Evolutionary conservation across 2,797 vertebrate genomes (phyloP), one percentile per base, ranked within the genome.

Genomic region (Etheostoma nigrum): DNA sequence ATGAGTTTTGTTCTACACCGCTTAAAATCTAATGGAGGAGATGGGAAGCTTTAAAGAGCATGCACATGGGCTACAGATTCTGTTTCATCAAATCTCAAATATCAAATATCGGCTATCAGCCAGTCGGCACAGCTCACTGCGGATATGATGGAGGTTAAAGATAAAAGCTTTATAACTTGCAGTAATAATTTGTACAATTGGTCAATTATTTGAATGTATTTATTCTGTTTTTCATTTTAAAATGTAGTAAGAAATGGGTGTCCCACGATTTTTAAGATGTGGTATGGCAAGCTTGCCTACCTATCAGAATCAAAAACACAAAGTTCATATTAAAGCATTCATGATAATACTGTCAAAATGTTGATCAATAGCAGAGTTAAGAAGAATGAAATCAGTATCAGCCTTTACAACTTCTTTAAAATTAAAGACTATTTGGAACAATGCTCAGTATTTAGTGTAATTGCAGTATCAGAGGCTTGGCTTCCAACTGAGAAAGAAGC

Each of bases 41-140:
- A 73, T 64, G 53, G 61, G 52, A 53, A n/a, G 67, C n/a, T 59
- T 59, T 63, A 72, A 48, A 67, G 63, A 18, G 23, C 18, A 6
- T 14, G 6, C 19, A 30, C 27, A 13, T 42, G 12, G 13, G 51
- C 49, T 8, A 27, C 65, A 65, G 53, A 49, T 61, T 54, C 69
- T 61, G 45, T 82, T 81, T 67, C 54, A 74, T 86, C 52, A 53
- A 49, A 67, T 74, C 53, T 78, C 68, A 57, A 57, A 33, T 52
- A 77, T 62, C 67, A 71, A 47, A 75, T 54, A 72, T 16, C 47
- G 69, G 23, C 40, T 52, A 72, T 16, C 54, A 74, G 23, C 33
- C 45, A 13, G 49, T n/a, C 40, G 16, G 27, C 40, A 49, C 12
- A 42, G 54, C 42, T 71, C 55, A 6, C 62, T 67, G 51, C 15